These are phyloP conservation scores for Sebastes goodei DNA, from an alignment of 2,797 vertebrate species.

Conservation along the genomic window DNA sequence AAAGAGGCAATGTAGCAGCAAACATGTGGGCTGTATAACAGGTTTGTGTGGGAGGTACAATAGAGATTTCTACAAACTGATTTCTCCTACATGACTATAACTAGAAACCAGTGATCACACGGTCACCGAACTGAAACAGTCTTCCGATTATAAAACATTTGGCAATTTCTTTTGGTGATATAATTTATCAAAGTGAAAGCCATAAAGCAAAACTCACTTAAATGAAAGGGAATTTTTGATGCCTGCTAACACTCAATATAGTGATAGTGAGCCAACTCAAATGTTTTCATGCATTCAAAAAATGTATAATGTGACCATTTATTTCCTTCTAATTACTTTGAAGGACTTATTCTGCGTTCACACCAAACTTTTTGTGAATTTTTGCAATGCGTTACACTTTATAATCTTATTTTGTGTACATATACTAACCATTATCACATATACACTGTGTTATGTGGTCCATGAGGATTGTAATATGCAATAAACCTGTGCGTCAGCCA, in stretches of 20 bases:
- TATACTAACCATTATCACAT: not conserved
- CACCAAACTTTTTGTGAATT: not conserved
- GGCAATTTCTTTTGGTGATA: not conserved
- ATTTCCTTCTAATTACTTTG: not conserved
- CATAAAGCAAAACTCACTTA: not conserved
- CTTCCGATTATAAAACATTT: not conserved
- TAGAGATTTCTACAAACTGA: not conserved
- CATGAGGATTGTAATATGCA: not conserved
- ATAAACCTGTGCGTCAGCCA: not conserved
- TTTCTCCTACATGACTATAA: not conserved
- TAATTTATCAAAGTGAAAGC: not conserved
- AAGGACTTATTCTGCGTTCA: not conserved
- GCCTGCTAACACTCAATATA: rapidly evolving
- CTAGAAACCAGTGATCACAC: not conserved
- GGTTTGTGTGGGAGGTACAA: not conserved
- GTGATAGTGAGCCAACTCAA: not conserved
- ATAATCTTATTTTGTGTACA: not conserved
- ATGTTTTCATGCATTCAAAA: not conserved
- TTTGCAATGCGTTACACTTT: not conserved
- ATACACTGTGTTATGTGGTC: not conserved
- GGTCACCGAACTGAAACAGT: too few relatives aligned
- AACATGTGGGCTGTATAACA: not conserved
- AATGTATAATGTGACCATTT: not conserved
- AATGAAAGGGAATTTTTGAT: not conserved
- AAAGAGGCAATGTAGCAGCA: not conserved